phyloP scores from a whole-genome alignment of 2,888 invertebrate species.

The Aleiodes leptofemur region DNA sequence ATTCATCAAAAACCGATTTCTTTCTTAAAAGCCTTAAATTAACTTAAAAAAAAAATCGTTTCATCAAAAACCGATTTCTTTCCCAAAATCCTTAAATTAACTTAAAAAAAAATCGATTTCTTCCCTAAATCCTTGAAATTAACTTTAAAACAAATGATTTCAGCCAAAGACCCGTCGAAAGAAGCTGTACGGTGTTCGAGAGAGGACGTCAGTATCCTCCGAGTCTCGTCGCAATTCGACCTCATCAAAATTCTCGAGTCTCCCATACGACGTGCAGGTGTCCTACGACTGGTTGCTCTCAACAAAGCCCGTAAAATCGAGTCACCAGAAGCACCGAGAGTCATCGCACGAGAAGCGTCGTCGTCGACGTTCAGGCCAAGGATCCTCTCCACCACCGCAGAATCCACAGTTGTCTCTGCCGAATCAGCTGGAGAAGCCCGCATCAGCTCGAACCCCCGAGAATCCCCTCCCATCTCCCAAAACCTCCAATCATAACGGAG shows the following conservation, averaged over 20 bases:
- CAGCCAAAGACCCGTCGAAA: conserved; percentile 87
- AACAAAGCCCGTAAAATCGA: conserved; percentile 75
- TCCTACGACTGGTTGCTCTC: conserved; percentile 79
- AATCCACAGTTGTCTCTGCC: conserved; percentile 56
- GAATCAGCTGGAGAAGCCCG: too few species aligned
- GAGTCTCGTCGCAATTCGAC: conserved; percentile 75
- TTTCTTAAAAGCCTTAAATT: too few species aligned
- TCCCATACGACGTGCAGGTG: conserved; percentile 79
- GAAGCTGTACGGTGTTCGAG: conserved; percentile 83
- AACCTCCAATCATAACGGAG: conserved; percentile 43
- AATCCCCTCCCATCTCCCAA: conserved; percentile 41
- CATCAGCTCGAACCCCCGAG: background rate
- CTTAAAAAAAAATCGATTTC: conserved; percentile 62
- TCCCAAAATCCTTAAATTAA: too few species aligned
- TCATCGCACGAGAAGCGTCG: conserved; percentile 40
- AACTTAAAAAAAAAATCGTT: background rate
- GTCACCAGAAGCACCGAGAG: conserved; percentile 45
- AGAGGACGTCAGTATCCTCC: conserved; percentile 56
- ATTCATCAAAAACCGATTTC: too few species aligned
- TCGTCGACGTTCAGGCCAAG: conserved; percentile 50
- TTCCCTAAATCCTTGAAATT: background rate
- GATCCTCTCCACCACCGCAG: conserved; percentile 65
- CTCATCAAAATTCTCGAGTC: conserved; percentile 82
- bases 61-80: too few species aligned
- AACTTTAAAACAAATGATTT: conserved; percentile 59